phyloP scores from a whole-genome alignment of 2,797 vertebrate species.

The Gymnoscopelus braueri region DNA sequence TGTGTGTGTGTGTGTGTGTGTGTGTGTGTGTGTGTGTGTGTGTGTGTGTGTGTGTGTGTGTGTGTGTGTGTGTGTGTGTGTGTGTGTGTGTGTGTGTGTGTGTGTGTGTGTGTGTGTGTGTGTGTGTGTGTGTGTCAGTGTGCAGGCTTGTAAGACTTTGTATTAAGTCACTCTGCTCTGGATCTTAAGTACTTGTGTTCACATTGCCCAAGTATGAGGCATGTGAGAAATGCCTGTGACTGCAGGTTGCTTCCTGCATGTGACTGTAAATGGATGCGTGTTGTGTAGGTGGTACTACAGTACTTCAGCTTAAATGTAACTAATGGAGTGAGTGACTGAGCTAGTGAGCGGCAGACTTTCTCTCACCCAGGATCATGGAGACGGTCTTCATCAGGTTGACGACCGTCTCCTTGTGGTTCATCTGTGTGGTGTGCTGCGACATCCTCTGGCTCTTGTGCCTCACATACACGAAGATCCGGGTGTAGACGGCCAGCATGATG shows the following conservation, averaged over 20 bases:
- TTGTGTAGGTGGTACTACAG: too few relatives aligned
- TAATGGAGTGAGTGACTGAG: background rate
- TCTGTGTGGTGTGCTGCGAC: slow-evolving; percentile 88
- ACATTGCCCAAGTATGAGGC: too few relatives aligned
- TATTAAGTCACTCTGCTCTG: too few relatives aligned
- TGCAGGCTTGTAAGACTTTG: background rate
- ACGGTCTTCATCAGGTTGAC: slow-evolving; percentile 93
- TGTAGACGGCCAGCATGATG: slow-evolving; percentile 90
- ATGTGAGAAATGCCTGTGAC: too few relatives aligned
- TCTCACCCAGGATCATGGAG: slow-evolving; percentile 91
- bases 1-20: background rate
- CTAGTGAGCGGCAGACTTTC: background rate
- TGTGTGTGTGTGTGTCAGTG: slow-evolving; percentile 7
- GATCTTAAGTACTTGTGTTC: too few relatives aligned
- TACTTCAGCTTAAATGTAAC: too few relatives aligned
- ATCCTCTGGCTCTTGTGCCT: slow-evolving; percentile 87
- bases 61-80: background rate
- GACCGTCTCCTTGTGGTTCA: slow-evolving; percentile 87
- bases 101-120: background rate
- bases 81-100: background rate
- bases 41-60: slow-evolving; percentile 3
- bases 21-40: slow-evolving; percentile 5
- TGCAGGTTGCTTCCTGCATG: too few relatives aligned
- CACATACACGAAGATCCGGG: slow-evolving; percentile 91
- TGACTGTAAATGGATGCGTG: too few relatives aligned